phyloP scores from a whole-genome alignment of 1,140 invertebrate genomes.

The Psilanteris sp. region DNA sequence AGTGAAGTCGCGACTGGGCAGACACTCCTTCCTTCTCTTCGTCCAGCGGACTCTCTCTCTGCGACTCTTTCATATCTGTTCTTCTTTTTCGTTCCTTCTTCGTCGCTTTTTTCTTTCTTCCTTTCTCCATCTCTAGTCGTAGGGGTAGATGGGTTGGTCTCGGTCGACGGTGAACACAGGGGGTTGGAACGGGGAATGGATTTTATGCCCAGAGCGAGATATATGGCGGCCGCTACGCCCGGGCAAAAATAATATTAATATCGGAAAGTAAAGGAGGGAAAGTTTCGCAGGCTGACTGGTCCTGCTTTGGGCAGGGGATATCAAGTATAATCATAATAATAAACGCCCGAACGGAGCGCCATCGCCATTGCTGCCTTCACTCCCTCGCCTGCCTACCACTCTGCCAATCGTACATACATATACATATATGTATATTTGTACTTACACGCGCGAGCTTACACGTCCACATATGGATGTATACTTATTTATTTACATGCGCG shows the following conservation, averaged over 20 bases:
- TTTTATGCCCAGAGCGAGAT: conserved; percentile 80
- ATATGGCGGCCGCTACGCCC: conserved; percentile 80
- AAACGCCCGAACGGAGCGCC: conserved; percentile 77
- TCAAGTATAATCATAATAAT: conserved; percentile 80
- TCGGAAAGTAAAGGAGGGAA: conserved; percentile 79
- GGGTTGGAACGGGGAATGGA: conserved; percentile 77
- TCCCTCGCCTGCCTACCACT: conserved; percentile 65
- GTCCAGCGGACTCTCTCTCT: conserved; percentile 28
- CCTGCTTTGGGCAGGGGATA: conserved; percentile 79
- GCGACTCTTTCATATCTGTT: conserved; percentile 57
- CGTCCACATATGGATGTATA: conserved; percentile 25
- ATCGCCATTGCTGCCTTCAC: conserved; percentile 74
- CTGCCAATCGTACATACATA: conserved; percentile 46
- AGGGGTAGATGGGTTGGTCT: conserved; percentile 69
- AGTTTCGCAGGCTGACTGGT: conserved; percentile 78
- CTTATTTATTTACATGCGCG: conserved; percentile 54
- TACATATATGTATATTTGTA: conserved; percentile 48
- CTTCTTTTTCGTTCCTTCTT: conserved; percentile 61
- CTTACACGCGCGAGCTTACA: conserved; percentile 19
- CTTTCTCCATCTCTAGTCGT: conserved; percentile 62
- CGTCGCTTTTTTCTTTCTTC: conserved; percentile 58
- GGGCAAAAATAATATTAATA: conserved; percentile 81
- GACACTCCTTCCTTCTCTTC: conserved; percentile 56
- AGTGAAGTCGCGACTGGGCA: conserved; percentile 60
- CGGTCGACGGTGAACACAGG: conserved; percentile 66